Evolutionary conservation across 37 sponge, comb jelly and placozoan genomes (phyloP), one percentile per base, ranked within the genome.

Genomic region (Geodia barretti): DNA sequence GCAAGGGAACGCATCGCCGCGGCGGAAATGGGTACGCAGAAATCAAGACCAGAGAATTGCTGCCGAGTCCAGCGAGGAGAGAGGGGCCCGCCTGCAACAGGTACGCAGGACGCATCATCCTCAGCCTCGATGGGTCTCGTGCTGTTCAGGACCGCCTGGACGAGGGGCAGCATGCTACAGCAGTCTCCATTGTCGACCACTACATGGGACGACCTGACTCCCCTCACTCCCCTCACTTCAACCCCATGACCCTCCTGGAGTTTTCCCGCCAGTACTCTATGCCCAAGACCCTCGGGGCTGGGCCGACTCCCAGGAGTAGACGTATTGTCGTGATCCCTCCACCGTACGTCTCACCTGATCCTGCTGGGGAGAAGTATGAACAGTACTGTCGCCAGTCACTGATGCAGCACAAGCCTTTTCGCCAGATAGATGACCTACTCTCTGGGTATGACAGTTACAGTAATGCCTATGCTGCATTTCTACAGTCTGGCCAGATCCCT

Each of bases 331-430:
- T 86, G 23, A 74, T 79, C 59, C n/a, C 59, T 79, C 1, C 3
- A 74, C 1, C 86, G 2, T 88, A 88, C 59, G 76, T 64, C 26
- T 79, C 89, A n/a, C 78, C 83, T 25, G 89, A 88, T 36, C 73
- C 78, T 1, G 62, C 54, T 78, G 79, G 83, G 1, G 79, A 68
- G 23, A 75, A 82, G 20, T 88, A 76, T 77, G 83, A 88, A 43
- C 73, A 79, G 60, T 83, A 89, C 67, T 89, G 89, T 35, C 70
- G 63, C 41, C 79, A 89, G 25, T 78, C 71, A 60, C 38, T 89
- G 37, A 89, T 89, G 89, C 41, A 72, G 54, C 75, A 89, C 41
- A 60, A 63, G 60, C 68, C 75, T 60, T 89, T 89, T 33, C 76
- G 82, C 21, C 81, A 81, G 4, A 8, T 76, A 3, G 41, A 58